Evolutionary conservation across 2,113 vertebrate species (phyloP), one percentile per base, ranked within the genome.

Genomic region (Uropsilus gracilis): DNA sequence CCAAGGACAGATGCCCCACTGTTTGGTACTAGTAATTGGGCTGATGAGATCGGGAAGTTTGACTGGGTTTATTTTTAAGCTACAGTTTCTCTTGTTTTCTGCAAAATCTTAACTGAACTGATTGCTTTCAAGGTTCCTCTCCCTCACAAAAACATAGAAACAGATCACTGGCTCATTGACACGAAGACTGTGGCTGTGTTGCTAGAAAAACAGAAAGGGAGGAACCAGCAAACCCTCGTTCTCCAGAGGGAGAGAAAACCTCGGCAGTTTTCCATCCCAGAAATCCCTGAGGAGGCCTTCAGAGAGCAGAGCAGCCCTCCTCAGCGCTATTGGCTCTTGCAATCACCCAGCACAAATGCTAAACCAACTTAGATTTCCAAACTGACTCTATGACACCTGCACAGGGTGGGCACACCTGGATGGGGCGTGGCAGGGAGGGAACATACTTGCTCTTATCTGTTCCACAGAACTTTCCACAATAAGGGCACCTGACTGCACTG

Each of bases 31-130:
- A 37, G 66, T 50, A 8, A 50, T 32, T 30, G 22, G 48, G 37
- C n/a, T 61, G 32, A 32, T 64, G 26, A 20, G 11, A 46, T 26
- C 20, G 7, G 39, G 30, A 39, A 57, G 5, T 6, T 69, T 44
- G 73, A 2, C 53, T 64, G 85, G n/a, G n/a, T 16, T 75, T 57
- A 50, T 71, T 83, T 87, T 75, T 82, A 89, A 93, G 86, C 64
- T 37, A 30, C 6, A 73, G 12, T 2, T 18, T 82, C 90, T 64
- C 30, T 6, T 57, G 18, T 61, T 77, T 87, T 57, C 30, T 48
- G n/a, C 50, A 76, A 68, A n/a, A 89, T 32, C 30, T 50, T 7
- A 63, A 63, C 32, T 53, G 34, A 32, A 72, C 48, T 18, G 14
- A 11, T 39, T 63, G 16, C 26, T 48, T 78, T 73, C 44, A 68